A percentile compares a stretch with the other conserved stretches of the same genome.
Evolutionary conservation across 2,113 vertebrate genomes (phyloP).

Genomic region (Semnornis frantzii): DNA sequence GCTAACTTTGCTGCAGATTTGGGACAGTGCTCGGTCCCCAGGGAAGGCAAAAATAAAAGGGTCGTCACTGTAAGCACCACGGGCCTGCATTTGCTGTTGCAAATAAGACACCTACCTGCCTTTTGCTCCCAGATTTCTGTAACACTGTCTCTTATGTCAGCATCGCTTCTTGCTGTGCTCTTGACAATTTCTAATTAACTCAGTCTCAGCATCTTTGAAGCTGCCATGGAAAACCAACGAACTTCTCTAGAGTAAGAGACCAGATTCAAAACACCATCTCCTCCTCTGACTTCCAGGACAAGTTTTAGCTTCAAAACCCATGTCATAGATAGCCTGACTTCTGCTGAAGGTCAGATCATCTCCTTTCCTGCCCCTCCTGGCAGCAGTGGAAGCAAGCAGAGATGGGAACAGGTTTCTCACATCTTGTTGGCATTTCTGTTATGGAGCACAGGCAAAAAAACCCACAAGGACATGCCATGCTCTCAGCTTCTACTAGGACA

Average conservation of each 20-base stretch:
- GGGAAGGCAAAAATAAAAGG: background rate
- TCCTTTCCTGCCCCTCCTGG: background rate
- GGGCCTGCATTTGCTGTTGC: background rate
- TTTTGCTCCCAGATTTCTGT: background rate
- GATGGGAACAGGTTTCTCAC: background rate
- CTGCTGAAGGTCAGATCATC: background rate
- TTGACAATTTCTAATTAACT: conserved; percentile 53
- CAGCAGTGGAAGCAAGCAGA: background rate
- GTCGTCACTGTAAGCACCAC: background rate
- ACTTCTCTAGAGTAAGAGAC: background rate
- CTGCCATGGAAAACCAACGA: background rate
- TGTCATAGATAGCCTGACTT: background rate
- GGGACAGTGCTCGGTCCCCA: background rate
- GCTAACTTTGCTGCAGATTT: background rate
- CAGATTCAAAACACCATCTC: background rate
- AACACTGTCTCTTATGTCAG: background rate
- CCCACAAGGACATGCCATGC: background rate
- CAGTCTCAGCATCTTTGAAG: background rate
- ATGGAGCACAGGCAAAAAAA: background rate
- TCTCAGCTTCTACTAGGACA: background rate
- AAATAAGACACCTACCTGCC: conserved; percentile 25
- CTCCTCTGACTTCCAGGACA: background rate
- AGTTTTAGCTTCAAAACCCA: background rate
- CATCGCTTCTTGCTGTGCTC: background rate
- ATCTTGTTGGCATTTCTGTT: background rate